A percentile compares a stretch with the other conserved stretches of the same genome.
Evolutionary conservation across 2,888 invertebrate species (phyloP).

Genomic region (Criorhina ranunculi): DNA sequence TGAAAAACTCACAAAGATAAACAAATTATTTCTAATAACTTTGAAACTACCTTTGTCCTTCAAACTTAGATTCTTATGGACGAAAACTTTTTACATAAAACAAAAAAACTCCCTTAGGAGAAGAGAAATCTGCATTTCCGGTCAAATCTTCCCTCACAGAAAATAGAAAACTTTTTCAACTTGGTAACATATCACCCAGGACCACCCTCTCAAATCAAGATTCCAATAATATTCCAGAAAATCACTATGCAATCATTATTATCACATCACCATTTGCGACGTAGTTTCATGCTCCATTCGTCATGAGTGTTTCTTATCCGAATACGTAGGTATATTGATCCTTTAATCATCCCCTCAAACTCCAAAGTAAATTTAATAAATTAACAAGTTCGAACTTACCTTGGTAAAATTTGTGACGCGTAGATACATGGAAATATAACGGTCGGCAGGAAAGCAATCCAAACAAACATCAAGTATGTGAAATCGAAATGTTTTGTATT

Average conservation of each 20-base stretch:
- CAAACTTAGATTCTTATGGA: background rate
- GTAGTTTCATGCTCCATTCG: background rate
- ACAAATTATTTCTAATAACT: background rate
- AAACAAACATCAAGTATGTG: constrained; percentile 88
- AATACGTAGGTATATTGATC: no score
- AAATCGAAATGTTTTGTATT: constrained; percentile 89
- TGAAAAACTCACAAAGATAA: background rate
- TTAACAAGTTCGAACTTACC: constrained; percentile 83
- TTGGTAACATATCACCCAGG: background rate
- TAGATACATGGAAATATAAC: constrained; percentile 88
- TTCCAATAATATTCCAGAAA: background rate
- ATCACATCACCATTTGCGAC: constrained; percentile 5
- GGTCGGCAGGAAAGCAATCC: constrained; percentile 89
- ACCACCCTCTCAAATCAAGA: background rate
- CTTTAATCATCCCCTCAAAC: background rate
- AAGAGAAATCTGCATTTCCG: background rate
- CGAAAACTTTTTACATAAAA: background rate
- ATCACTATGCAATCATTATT: constrained; percentile 14
- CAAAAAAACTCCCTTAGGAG: background rate
- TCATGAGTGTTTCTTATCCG: no score
- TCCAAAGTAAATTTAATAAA: constrained; percentile 10
- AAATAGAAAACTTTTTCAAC: background rate
- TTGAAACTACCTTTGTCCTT: background rate
- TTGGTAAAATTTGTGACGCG: constrained; percentile 87
- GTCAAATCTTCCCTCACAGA: background rate